Conservation (phyloP, 2,113 vertebrate genomes). For the Dermatemys mawii region DNA sequence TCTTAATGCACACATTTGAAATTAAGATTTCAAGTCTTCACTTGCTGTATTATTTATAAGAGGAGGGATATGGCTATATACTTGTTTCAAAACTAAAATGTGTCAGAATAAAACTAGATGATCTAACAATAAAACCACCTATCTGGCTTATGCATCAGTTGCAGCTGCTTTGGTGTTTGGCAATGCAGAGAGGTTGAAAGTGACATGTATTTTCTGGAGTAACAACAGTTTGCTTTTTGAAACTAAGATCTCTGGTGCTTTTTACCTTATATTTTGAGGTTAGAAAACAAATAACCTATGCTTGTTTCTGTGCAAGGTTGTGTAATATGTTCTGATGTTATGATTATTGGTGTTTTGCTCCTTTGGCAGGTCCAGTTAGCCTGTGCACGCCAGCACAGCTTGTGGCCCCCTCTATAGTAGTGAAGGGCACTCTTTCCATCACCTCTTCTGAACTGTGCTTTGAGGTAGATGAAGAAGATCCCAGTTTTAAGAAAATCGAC, state of each 20-base stretch:
- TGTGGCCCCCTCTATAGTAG: slow-evolving; percentile 89
- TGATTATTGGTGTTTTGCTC: slow-evolving; percentile 35
- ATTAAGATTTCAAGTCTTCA: background rate
- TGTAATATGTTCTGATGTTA: background rate
- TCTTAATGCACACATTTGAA: slow-evolving; percentile 8
- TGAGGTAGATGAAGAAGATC: slow-evolving; percentile 97
- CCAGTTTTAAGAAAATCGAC: slow-evolving; percentile 94
- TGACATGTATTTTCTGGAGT: slow-evolving; percentile 40
- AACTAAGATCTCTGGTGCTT: background rate
- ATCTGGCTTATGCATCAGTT: slow-evolving; percentile 37
- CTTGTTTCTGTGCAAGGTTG: fast-evolving
- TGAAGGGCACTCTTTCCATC: slow-evolving; percentile 95
- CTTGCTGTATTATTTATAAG: background rate
- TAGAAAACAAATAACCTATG: background rate
- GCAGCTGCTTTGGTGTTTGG: slow-evolving; percentile 16
- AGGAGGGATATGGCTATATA: background rate
- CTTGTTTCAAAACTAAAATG: background rate
- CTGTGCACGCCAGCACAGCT: slow-evolving; percentile 92
- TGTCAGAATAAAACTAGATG: background rate
- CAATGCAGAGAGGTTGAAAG: slow-evolving; percentile 45
- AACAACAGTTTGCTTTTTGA: slow-evolving; percentile 24
- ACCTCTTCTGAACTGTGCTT: slow-evolving; percentile 96
- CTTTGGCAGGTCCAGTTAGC: slow-evolving; percentile 90
- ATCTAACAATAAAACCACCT: slow-evolving; percentile 7
- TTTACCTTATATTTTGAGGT: background rate